A percentile compares a stretch with the other conserved stretches of the same genome.
phyloP scores from a whole-genome alignment of 2,888 invertebrate species.

The Glaucopsyche alexis region DNA sequence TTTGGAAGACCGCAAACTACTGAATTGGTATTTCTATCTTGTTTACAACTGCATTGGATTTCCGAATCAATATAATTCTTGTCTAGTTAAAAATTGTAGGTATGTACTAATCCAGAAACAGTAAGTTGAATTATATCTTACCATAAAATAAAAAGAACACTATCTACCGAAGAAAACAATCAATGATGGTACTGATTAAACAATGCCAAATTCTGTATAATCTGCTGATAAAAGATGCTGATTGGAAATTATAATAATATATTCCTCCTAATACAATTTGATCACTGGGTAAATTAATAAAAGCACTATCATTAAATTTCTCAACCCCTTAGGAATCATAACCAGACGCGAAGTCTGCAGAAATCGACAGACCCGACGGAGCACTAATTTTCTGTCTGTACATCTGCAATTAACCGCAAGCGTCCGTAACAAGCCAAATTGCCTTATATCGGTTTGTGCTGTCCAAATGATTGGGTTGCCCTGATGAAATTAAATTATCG shows the following conservation, averaged over 20 bases:
- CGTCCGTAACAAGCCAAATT: constrained; percentile 57
- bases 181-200: no score
- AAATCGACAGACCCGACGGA: constrained; percentile 36
- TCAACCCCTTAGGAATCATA: constrained; percentile 11
- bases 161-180: no score
- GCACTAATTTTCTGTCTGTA: constrained; percentile 64
- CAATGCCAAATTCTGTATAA: no score
- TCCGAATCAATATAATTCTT: no score
- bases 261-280: neutral
- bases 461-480: constrained; percentile 34
- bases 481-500: constrained; percentile 13
- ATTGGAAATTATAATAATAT: neutral
- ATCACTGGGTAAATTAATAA: neutral
- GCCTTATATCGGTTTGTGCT: constrained; percentile 63
- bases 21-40: neutral
- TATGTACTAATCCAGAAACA: no score
- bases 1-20: constrained; percentile 10
- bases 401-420: constrained; percentile 61
- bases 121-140: no score
- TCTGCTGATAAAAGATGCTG: neutral
- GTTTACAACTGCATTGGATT: neutral
- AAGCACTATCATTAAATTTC: constrained; percentile 15
- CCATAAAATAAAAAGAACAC: no score
- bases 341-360: constrained; percentile 30
- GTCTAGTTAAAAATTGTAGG: no score